Base-by-base conservation (phyloP, 2,113 vertebrate species). In the Eidolon helvum region DNA sequence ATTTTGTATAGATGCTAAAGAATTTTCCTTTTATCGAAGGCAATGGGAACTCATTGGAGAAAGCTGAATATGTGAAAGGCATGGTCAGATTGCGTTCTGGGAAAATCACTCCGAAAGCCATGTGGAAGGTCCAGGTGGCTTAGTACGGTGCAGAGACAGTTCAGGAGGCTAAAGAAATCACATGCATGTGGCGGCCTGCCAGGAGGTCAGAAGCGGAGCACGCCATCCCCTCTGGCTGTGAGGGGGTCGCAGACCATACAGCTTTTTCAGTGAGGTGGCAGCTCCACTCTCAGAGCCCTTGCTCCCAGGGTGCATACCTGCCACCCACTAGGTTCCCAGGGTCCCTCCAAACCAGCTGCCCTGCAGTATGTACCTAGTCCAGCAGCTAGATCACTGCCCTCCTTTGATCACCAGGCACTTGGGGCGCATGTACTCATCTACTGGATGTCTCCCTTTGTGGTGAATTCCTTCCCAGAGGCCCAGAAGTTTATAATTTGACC, bases 351-450 rank as follows among this genome's bases (percentile, higher is more conserved):
- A 14, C 35, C 40, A 15, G 35, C 50, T 55, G 43, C 24, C 30
- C 35, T 28, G 55, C 21, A 24, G 26, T 59, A 38, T 28, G 35
- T 2, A 4, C 80, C 91, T 40, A 4, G 7, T 4, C 45, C 65
- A 5, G 22, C 2, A 66, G 65, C 53, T 45, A 50, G 35, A 7
- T 48, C 48, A 6, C 33, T 24, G 69, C 24, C 26, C 26, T 48
- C 57, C 84, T 57, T 7, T 28, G 26, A n/a, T 61, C 15, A 10
- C n/a, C 35, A 48, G 74, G 33, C n/a, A 69, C 63, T 43, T 28
- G 71, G 6, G 24, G 30, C 2, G 0, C 21, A n/a, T n/a, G 61
- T 9, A 3, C 7, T 19, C 2, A 21, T 53, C 22, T 50, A 50
- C 28, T 16, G 15, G 22, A 15, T 43, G 1, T 55, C 26, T 38